These are phyloP conservation scores for Drosophila suboccidentalis DNA, from an alignment of 2,888 invertebrate genomes.

Conservation along the genomic window DNA sequence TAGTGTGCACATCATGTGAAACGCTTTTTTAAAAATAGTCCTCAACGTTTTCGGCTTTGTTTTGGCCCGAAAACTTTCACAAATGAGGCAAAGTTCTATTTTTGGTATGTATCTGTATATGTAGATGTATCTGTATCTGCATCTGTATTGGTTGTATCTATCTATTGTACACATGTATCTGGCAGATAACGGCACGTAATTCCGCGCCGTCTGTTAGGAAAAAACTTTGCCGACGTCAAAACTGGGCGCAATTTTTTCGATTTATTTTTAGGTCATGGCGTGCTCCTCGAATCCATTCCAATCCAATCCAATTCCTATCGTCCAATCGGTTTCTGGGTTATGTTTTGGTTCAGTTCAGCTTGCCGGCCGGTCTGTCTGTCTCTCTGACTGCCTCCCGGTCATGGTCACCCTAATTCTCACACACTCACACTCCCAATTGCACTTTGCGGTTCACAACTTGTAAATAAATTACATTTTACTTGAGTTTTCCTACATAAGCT, in stretches of 20 bases:
- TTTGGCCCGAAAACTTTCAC: constrained; percentile 71
- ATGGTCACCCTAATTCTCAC: constrained; percentile 36
- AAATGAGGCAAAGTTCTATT: constrained; percentile 80
- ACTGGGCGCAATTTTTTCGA: constrained; percentile 37
- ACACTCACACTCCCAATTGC: constrained; percentile 11
- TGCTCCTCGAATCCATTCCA: constrained; percentile 42
- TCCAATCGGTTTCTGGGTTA: constrained; percentile 34
- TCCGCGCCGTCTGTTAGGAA: constrained; percentile 67
- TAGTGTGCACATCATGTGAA: constrained; percentile 60
- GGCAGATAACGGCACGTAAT: constrained; percentile 68
- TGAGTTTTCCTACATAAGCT: constrained; percentile 22
- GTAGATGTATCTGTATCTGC: constrained; percentile 19
- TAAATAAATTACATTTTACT: constrained; percentile 36
- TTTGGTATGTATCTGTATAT: constrained; percentile 54
- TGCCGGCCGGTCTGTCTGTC: constrained; percentile 22
- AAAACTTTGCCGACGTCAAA: constrained; percentile 72
- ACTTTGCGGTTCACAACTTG: constrained; percentile 32
- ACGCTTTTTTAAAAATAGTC: constrained; percentile 68
- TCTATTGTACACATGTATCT: constrained; percentile 54
- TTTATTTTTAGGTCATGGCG: constrained; percentile 79
- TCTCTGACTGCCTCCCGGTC: constrained; percentile 21
- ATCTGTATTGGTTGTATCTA: constrained; percentile 37
- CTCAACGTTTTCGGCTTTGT: constrained; percentile 42
- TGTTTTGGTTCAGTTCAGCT: constrained; percentile 29
- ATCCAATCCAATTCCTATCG: constrained; percentile 13